Base-by-base conservation (phyloP, 1,140 invertebrate species). In the Lordiphosa mommai region DNA sequence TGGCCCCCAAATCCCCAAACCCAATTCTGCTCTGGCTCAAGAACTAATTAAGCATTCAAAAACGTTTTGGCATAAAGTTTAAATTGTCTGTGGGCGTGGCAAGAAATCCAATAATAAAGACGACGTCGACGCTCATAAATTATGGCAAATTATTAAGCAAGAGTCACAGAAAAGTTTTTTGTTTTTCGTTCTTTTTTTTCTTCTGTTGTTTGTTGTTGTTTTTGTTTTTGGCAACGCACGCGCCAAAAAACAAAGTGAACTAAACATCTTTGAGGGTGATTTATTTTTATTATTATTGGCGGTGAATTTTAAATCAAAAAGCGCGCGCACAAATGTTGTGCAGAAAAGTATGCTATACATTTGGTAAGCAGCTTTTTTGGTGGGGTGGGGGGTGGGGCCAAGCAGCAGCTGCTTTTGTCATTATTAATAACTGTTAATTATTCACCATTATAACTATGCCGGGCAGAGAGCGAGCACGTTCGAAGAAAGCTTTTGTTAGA, bases 351-450 rank as follows among this genome's bases (percentile, higher is more conserved):
- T 61, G 68, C 73, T 64, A 80, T 55, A 57, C 55, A 53, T 73
- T 61, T 59, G 73, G 74, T 70, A 55, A 60, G 74, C 55, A 59
- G 68, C 57, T 55, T 63, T 64, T 44, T 44, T 16, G 20, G 5
- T n/a, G 3, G 4, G 5, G 37, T 23, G n/a, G 27, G 40, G 13
- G 7, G 10, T 6, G 1, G 20, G 5, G 52, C 38, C 36, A 40
- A 47, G 63, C 52, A 68, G 60, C 80, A 86, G 80, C 80, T 86
- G 80, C 67, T 76, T 80, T 86, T 86, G 80, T 85, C 80, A 80
- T 86, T 85, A 86, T 86, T 86, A 86, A 86, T 86, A 86, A 80
- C 80, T 86, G 80, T 86, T 86, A 86, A 86, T 86, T 86, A 86
- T 86, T 86, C 80, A 86, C 74, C 74, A 86, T 80, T 74, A 86